Evolutionary conservation across 2,113 vertebrate species (phyloP), one percentile per base, ranked within the genome.

Genomic region (Triplophysa siluroides): DNA sequence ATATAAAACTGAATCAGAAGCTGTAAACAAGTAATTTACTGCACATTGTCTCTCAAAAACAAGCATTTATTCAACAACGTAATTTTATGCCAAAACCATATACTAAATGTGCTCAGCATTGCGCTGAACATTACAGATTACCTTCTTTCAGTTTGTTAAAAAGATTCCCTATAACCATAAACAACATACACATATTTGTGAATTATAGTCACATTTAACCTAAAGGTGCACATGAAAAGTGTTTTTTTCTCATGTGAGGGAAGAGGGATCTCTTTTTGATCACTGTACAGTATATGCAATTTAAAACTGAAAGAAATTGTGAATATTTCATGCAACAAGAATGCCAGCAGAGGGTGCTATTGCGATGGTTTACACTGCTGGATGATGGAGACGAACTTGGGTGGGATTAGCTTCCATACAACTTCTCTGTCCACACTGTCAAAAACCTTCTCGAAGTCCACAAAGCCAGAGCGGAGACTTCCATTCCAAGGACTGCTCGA

Each of bases 301-400:
- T 2, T 7, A 38, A 73, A 73, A 73, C 33, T 16, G 7, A 1
- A 70, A 52, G 14, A 54, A 2, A 11, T 71, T 21, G n/a, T 38
- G 5, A 58, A 21, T 9, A 16, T 61, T 43, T 60, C 60, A 19
- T 2, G 16, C 41, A 24, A 14, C 29, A 8, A 60, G 29, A 38
- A 33, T 60, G 33, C 71, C 71, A 60, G 29, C 33, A 73, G 71
- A 73, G 71, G 71, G 33, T 73, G 71, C 54, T 73, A 60, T 60
- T 61, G 13, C 21, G 47, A 7, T 58, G 18, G 54, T 47, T 24
- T 23, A 21, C 41, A 23, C 41, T 47, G 24, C 24, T 24, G 24
- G 24, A 24, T 24, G 24, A 24, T 24, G 24, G 24, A 24, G 24
- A 2, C 1, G 2, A 24, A 2, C 24, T n/a, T n/a, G n/a, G n/a